Conservation (phyloP, 2,797 vertebrate genomes). For the Limnodromus scolopaceus region DNA sequence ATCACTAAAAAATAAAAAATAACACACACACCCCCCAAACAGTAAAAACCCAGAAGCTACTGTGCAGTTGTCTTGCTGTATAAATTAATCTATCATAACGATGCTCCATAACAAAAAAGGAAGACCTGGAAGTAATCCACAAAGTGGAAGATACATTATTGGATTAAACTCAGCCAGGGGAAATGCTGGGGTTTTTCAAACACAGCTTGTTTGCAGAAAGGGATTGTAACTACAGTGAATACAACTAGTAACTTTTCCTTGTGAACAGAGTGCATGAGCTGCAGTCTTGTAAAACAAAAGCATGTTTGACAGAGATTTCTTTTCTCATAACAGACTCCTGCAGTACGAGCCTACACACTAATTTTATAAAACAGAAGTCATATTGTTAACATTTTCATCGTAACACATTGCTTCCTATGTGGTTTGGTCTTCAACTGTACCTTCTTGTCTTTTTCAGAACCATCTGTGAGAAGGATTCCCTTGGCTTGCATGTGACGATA, state of each 20-base stretch:
- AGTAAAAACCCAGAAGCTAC: neutral
- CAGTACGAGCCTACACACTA: neutral
- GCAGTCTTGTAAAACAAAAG: neutral
- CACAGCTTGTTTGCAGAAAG: neutral
- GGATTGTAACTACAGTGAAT: neutral
- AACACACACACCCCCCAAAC: neutral
- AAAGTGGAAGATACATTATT: neutral
- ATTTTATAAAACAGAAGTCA: neutral
- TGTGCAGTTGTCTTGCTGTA: neutral
- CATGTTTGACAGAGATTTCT: neutral
- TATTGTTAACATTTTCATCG: neutral
- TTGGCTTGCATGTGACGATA: conserved; percentile 98
- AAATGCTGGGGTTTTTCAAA: neutral
- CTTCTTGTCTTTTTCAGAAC: conserved; percentile 99
- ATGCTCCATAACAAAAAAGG: neutral
- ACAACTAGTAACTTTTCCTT: neutral
- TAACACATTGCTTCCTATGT: neutral
- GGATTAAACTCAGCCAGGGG: neutral
- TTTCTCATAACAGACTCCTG: neutral
- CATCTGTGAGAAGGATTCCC: conserved; percentile 96
- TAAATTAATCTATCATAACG: neutral
- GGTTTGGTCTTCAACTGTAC: conserved; percentile 61
- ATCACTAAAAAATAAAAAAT: neutral
- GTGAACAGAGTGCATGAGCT: neutral
- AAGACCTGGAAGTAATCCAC: neutral